These are phyloP conservation scores for Lepus townsendii DNA, from an alignment of 2,797 vertebrate genomes.

Conservation along the genomic window DNA sequence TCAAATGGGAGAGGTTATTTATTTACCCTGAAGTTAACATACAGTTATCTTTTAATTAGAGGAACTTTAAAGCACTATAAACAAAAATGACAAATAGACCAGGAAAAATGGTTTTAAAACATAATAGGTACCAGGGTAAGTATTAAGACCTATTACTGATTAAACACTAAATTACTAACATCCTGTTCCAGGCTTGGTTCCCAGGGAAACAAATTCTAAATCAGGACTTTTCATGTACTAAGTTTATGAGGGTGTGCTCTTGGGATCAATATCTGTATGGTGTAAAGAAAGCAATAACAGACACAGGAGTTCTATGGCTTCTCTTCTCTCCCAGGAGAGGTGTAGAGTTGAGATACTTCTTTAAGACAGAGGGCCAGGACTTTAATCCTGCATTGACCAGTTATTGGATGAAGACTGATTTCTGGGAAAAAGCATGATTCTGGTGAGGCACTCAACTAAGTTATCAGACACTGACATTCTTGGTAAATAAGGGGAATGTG, in stretches of 20 bases:
- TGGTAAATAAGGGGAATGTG: not conserved
- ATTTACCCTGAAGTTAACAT: not conserved
- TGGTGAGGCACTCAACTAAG: not conserved
- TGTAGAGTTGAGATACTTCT: not conserved
- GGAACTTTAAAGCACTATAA: not conserved
- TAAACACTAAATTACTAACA: not conserved
- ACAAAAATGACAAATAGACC: not conserved
- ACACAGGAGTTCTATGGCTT: not conserved
- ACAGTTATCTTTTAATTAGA: not conserved
- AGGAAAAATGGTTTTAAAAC: not conserved
- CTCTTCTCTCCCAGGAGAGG: not conserved
- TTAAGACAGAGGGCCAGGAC: not conserved
- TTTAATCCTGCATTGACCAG: not conserved
- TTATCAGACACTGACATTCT: not conserved
- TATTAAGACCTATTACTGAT: not conserved
- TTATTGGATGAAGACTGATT: not conserved
- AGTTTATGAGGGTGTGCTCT: not conserved
- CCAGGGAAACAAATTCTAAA: not conserved
- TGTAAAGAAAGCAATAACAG: not conserved
- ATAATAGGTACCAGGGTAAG: not conserved
- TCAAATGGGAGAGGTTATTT: not conserved
- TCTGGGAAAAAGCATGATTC: not conserved
- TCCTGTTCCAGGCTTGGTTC: not conserved
- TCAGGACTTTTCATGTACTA: not conserved
- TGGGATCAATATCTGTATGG: not conserved